phyloP scores from a whole-genome alignment of 2,113 vertebrate genomes.

The Corythaixoides concolor region DNA sequence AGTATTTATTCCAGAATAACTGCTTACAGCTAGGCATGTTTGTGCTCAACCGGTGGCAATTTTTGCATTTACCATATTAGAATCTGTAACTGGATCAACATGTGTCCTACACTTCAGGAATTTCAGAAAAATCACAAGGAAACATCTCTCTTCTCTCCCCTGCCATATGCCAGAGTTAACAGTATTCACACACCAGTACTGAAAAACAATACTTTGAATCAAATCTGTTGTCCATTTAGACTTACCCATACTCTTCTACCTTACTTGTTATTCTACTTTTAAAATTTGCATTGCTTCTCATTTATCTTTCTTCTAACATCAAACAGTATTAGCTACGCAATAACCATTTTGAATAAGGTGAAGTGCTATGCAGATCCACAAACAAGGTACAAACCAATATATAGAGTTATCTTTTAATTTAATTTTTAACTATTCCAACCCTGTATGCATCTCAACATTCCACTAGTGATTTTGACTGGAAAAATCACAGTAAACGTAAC shows the following conservation, averaged over 20 bases:
- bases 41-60: neutral
- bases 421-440: neutral
- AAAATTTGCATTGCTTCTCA: neutral
- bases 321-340: neutral
- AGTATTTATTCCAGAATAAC: neutral
- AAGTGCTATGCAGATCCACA: neutral
- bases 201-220: neutral
- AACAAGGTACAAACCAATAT: neutral
- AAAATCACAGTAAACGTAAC: neutral
- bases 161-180: neutral
- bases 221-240: neutral
- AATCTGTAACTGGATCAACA: neutral
- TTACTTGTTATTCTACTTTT: neutral
- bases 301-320: neutral
- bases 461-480: neutral
- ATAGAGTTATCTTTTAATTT: neutral
- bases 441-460: neutral
- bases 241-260: neutral
- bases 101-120: neutral
- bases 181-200: neutral
- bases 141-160: neutral
- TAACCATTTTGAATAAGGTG: neutral
- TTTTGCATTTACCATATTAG: neutral
- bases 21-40: neutral
- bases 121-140: neutral